A percentile compares a stretch with the other conserved stretches of the same genome.
Evolutionary conservation across 2,797 vertebrate genomes (phyloP).

Genomic region (Bradypodion ventrale): DNA sequence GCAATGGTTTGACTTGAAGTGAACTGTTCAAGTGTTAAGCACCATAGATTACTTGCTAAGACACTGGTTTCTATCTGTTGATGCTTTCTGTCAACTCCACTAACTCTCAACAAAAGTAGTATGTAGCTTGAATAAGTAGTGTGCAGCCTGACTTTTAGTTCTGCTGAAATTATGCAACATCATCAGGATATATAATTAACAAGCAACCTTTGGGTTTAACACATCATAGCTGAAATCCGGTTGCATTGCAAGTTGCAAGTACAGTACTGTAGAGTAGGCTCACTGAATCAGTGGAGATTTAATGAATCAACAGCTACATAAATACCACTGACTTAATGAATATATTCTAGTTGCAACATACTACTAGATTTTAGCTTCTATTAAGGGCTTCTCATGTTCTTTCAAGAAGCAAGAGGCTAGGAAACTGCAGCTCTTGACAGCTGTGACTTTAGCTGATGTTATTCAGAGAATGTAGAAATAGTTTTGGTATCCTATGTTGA

Average conservation of each 20-base stretch:
- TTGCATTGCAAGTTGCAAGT: no score
- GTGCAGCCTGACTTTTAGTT: no score
- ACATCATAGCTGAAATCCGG: no score
- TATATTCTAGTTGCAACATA: no score
- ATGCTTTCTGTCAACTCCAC: no score
- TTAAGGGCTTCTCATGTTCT: background rate
- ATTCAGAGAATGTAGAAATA: background rate
- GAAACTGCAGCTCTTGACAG: background rate
- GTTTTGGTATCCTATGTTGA: background rate
- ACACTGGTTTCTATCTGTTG: background rate
- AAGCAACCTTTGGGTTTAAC: background rate
- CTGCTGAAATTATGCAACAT: no score
- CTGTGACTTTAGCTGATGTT: background rate
- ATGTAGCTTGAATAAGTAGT: no score
- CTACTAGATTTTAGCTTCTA: background rate
- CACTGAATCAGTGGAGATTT: no score
- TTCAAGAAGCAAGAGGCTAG: background rate
- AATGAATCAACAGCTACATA: no score
- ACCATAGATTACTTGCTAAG: constrained; percentile 36
- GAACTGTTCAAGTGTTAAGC: constrained; percentile 11
- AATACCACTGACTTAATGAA: no score
- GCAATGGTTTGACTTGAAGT: constrained; percentile 13
- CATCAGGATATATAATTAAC: background rate
- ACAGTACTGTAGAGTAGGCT: no score
- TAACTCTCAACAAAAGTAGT: no score